These are phyloP conservation scores for Stomorhina lunata DNA, from an alignment of 2,888 invertebrate genomes.

Conservation along the genomic window DNA sequence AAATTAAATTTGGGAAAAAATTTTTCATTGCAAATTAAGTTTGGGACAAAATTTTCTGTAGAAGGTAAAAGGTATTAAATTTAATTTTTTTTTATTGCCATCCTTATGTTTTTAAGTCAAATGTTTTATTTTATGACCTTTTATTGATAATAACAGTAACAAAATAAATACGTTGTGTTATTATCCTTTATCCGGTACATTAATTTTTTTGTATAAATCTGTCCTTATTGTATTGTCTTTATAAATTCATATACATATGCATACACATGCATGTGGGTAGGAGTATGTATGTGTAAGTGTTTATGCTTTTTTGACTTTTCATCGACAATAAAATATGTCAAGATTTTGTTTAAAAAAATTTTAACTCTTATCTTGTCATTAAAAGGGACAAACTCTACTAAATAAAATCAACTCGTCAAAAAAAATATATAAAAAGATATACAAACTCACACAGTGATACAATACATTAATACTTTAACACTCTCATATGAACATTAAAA, in stretches of 20 bases:
- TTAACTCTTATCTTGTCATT: constrained; percentile 30
- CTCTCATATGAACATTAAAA: background rate
- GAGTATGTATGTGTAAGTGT: no score
- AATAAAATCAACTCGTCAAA: constrained; percentile 7
- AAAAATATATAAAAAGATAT: background rate
- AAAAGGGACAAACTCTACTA: constrained; percentile 1
- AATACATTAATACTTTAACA: background rate
- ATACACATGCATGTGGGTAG: no score
- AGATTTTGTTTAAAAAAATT: constrained; percentile 36
- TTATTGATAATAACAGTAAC: constrained; percentile 17
- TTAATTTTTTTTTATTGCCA: background rate
- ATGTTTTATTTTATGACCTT: background rate
- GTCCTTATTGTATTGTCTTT: background rate
- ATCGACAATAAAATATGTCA: constrained; percentile 28
- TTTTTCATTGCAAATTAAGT: no score
- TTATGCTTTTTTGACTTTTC: background rate
- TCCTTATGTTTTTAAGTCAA: background rate
- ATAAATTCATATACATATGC: no score
- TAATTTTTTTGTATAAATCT: constrained; percentile 6
- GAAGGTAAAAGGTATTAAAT: background rate
- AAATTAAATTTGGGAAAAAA: no score
- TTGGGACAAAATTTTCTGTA: no score
- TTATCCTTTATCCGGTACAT: constrained; percentile 24
- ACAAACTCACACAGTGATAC: background rate
- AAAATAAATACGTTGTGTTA: background rate